phyloP scores from a whole-genome alignment of 2,113 vertebrate species.

The Petromus typicus region DNA sequence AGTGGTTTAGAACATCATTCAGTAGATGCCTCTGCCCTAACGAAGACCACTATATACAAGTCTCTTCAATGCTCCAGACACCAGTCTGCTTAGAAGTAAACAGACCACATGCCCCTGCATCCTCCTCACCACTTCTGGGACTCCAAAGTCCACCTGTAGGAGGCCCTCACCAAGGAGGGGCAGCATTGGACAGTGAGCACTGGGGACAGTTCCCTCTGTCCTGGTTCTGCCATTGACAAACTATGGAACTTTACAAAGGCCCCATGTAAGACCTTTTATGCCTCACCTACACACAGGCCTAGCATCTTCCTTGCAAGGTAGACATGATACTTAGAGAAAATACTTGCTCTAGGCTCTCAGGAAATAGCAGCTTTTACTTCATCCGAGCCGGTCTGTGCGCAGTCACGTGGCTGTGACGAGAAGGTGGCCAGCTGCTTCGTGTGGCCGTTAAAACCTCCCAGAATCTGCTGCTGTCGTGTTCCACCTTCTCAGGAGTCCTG shows the following conservation, averaged over 20 bases:
- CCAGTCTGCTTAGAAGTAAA: background rate
- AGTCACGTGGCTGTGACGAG: background rate
- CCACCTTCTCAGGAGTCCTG: background rate
- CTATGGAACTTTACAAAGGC: background rate
- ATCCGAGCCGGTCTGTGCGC: too few species aligned
- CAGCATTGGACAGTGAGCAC: background rate
- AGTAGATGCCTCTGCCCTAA: background rate
- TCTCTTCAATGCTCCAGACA: background rate
- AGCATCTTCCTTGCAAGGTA: background rate
- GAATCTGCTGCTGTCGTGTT: background rate
- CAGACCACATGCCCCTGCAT: background rate
- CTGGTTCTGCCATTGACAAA: background rate
- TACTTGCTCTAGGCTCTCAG: background rate
- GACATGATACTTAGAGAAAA: background rate
- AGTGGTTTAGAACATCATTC: background rate
- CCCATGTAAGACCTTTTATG: background rate
- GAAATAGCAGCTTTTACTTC: background rate
- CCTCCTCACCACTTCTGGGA: background rate
- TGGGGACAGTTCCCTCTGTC: background rate
- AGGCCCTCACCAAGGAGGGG: background rate
- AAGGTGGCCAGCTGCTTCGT: background rate
- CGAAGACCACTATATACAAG: background rate
- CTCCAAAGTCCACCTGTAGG: background rate
- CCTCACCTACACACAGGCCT: background rate
- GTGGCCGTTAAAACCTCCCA: background rate